Percentiles rank a stretch among this genome's conserved stretches.
phyloP scores from a whole-genome alignment of 2,797 vertebrate genomes.

The Sciurus vulgaris region DNA sequence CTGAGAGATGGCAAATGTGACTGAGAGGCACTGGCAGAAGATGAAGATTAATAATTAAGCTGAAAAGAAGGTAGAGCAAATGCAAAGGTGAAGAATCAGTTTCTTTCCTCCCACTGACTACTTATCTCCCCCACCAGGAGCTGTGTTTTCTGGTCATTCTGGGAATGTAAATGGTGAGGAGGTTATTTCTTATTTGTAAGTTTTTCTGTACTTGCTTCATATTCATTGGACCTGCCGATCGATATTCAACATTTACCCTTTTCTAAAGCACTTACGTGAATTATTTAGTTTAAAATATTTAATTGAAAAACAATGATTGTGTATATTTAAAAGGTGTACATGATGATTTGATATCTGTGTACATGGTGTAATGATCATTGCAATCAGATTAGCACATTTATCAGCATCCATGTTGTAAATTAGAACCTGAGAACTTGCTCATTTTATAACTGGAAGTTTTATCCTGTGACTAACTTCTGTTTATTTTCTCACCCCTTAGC shows the following conservation, averaged over 20 bases:
- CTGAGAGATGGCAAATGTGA: background rate
- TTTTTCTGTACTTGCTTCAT: background rate
- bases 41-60: background rate
- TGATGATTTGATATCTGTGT: too few relatives aligned
- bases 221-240: background rate
- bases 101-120: background rate
- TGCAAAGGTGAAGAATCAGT: background rate
- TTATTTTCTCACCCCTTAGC: background rate
- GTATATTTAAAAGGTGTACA: background rate
- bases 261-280: background rate
- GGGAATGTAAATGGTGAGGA: background rate
- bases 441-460: background rate
- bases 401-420: background rate
- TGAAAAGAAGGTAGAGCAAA: background rate
- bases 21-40: background rate
- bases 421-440: background rate
- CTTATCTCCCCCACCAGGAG: background rate
- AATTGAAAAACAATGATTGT: background rate
- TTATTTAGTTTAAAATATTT: background rate
- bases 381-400: background rate
- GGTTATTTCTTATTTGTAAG: background rate
- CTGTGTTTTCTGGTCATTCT: background rate
- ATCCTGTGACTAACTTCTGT: background rate
- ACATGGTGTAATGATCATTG: background rate
- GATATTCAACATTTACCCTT: background rate